Evolutionary conservation across 2,797 vertebrate species (phyloP).

Genomic region (Sciurus carolinensis): DNA sequence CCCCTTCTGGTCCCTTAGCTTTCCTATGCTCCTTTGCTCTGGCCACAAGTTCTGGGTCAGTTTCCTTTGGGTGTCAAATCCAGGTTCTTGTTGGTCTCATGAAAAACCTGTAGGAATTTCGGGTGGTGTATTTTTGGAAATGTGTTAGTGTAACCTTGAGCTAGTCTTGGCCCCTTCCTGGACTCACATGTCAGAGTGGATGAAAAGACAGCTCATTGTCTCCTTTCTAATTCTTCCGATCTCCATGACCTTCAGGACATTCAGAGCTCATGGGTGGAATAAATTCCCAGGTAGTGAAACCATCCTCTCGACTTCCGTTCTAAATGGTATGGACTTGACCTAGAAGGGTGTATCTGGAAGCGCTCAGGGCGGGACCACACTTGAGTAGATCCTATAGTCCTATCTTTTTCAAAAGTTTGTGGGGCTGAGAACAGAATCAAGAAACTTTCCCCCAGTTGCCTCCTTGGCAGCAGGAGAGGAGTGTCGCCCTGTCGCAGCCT

Average conservation of each 20-base stretch:
- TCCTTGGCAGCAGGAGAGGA: slow-evolving; percentile 58
- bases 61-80: not conserved
- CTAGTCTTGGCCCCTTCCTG: not conserved
- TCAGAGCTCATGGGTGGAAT: not conserved
- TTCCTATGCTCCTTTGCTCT: not conserved
- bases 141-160: not conserved
- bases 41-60: not conserved
- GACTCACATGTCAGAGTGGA: not conserved
- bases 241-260: not conserved
- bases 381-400: not conserved
- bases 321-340: not conserved
- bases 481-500: slow-evolving; percentile 73
- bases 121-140: not conserved
- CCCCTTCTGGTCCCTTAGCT: not conserved
- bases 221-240: not conserved
- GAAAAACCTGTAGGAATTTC: not conserved
- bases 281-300: not conserved
- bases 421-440: not conserved
- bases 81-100: not conserved
- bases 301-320: not conserved
- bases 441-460: not conserved
- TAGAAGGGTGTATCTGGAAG: not conserved
- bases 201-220: not conserved
- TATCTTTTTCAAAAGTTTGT: not conserved
- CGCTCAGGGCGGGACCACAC: not conserved